These are phyloP conservation scores for Fopius arisanus DNA, from an alignment of 1,140 invertebrate genomes.

Conservation along the genomic window DNA sequence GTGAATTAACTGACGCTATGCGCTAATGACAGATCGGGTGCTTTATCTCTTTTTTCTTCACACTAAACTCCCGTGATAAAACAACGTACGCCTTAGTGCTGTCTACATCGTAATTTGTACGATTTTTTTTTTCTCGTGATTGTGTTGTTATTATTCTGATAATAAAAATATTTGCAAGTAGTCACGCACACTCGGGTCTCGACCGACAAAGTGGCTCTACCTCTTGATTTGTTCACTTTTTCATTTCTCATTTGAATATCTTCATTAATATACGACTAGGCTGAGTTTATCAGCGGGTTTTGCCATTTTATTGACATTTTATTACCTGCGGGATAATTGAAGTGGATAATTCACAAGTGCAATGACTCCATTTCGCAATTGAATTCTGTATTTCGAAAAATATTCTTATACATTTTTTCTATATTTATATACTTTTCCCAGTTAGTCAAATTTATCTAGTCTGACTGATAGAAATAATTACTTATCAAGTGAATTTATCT, in stretches of 20 bases:
- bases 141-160: neutral
- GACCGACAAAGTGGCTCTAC: neutral
- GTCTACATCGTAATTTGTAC: neutral
- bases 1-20: slow-evolving; percentile 52
- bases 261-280: slow-evolving; percentile 57
- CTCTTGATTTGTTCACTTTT: slow-evolving; percentile 32
- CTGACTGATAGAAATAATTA: too few species aligned
- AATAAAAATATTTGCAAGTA: neutral
- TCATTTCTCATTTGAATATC: slow-evolving; percentile 60
- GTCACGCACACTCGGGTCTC: neutral
- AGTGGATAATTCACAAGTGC: too few species aligned
- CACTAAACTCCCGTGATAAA: neutral
- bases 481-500: too few species aligned
- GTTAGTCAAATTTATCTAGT: too few species aligned
- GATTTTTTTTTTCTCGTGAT: neutral
- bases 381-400: too few species aligned
- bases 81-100: neutral
- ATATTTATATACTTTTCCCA: too few species aligned
- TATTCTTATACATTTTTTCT: too few species aligned
- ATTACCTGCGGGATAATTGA: too few species aligned
- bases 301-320: neutral
- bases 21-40: slow-evolving; percentile 59
- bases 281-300: slow-evolving; percentile 31
- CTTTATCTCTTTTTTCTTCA: slow-evolving; percentile 26
- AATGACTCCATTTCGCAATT: too few species aligned